Evolutionary conservation across 2,888 invertebrate genomes (phyloP), one percentile per base, ranked within the genome.

Genomic region (Phortica okadai): DNA sequence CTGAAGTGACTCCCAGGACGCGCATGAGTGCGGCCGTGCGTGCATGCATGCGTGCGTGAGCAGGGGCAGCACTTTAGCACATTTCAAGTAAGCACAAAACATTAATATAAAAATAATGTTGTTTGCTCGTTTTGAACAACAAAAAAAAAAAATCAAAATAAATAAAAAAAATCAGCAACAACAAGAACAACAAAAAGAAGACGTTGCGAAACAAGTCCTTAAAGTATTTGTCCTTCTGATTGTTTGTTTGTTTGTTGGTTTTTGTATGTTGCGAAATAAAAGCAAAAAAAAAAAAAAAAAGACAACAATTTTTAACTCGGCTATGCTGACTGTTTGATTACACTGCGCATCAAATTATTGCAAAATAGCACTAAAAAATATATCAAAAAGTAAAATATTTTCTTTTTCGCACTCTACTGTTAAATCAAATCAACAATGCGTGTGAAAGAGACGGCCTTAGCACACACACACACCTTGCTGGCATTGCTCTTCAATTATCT

Each of bases 81-180:
- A 69, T 69, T 69, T 21, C 16, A n/a, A 69, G 45, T 73, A 75
- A 77, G 82, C 76, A 76, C 81, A 82, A 82, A 79, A 79, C 83
- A 86, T 86, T 86, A 85, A 85, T 85, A 85, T 87, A 85, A 87
- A 87, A 85, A 85, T 85, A 87, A 85, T 87, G 87, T 83, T 85
- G 83, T 87, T 87, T 86, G 83, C 86, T 83, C 79, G 80, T 79
- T 79, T 77, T 76, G 76, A 16, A n/a, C 44, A 69, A 69, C 50
- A 45, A 69, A 21, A 21, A 45, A 44, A 16, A 69, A 16, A 45
- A 67, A 82, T 80, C 79, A 81, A 79, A 79, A 82, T 82, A 82
- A 82, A 82, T 77, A 79, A 79, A 82, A 82, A 78, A 82, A 82
- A 82, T 83, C 81, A 80, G 82, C 84, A 85, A 11, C 8, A 87